phyloP scores from a whole-genome alignment of 2,888 invertebrate genomes.

The Apotomis turbidana region DNA sequence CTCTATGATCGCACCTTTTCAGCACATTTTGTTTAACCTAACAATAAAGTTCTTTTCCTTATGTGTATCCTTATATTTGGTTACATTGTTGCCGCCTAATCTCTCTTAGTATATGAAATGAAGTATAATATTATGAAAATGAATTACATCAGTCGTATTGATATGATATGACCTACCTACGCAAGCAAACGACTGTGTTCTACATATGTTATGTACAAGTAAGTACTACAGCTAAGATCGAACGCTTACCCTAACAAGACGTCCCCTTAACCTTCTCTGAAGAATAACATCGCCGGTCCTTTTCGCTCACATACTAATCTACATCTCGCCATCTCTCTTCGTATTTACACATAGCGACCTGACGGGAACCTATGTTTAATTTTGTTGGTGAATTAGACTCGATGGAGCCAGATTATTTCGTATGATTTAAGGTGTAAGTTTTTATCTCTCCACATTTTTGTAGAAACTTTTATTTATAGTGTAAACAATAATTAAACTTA shows the following conservation, averaged over 20 bases:
- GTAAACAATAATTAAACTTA: too few species aligned
- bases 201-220: constrained; percentile 45
- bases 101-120: neutral
- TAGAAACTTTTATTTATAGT: neutral
- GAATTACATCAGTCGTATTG: neutral
- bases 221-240: constrained; percentile 47
- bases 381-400: constrained; percentile 53
- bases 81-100: too few species aligned
- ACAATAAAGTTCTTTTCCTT: too few species aligned
- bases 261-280: constrained; percentile 52
- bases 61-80: too few species aligned
- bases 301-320: constrained; percentile 44
- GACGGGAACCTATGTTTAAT: constrained; percentile 50
- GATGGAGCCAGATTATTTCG: constrained; percentile 50
- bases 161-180: neutral
- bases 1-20: too few species aligned
- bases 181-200: constrained; percentile 11
- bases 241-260: constrained; percentile 54
- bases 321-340: constrained; percentile 45
- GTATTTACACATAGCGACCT: constrained; percentile 52
- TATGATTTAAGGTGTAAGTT: constrained; percentile 6
- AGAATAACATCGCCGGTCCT: constrained; percentile 54
- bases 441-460: neutral
- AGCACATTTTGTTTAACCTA: too few species aligned
- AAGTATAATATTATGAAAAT: neutral